Conservation (phyloP, 2,797 vertebrate genomes). For the Harpagifer antarcticus region DNA sequence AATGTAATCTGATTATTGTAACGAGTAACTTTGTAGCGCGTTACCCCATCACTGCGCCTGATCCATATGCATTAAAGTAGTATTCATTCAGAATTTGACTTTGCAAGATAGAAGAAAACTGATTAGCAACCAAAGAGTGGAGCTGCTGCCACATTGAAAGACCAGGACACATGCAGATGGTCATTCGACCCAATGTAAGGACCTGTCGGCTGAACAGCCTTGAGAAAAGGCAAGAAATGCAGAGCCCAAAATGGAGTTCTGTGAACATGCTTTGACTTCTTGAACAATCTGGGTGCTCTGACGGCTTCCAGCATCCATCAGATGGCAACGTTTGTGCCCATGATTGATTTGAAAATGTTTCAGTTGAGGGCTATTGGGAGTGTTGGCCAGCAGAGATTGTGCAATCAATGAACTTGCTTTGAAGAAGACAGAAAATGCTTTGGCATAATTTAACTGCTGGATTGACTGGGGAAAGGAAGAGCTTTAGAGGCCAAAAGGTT, state of each 20-base stretch:
- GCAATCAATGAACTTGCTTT: constrained; percentile 74
- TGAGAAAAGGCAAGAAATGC: constrained; percentile 35
- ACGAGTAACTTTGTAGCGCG: too few species aligned
- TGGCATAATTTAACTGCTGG: constrained; percentile 67
- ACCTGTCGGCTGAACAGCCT: constrained; percentile 33
- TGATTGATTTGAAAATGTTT: constrained; percentile 81
- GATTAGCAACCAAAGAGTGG: constrained; percentile 22
- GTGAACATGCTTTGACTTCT: constrained; percentile 56
- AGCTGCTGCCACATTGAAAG: constrained; percentile 36
- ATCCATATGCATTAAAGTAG: constrained; percentile 46
- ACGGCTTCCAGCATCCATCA: constrained; percentile 66
- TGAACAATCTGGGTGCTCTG: constrained; percentile 65
- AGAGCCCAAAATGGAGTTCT: constrained; percentile 46
- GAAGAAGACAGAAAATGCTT: constrained; percentile 70
- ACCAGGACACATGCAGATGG: constrained; percentile 38
- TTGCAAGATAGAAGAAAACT: constrained; percentile 38
- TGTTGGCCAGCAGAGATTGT: constrained; percentile 73
- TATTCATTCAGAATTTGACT: constrained; percentile 48
- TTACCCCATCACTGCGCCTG: background rate
- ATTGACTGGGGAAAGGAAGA: constrained; percentile 56
- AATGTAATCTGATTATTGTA: too few species aligned
- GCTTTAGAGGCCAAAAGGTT: constrained; percentile 51
- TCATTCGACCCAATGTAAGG: constrained; percentile 51
- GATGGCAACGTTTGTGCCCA: constrained; percentile 62
- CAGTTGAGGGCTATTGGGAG: constrained; percentile 67